Evolutionary conservation across 2,888 invertebrate genomes (phyloP).

Genomic region (Euzophera pinguis): DNA sequence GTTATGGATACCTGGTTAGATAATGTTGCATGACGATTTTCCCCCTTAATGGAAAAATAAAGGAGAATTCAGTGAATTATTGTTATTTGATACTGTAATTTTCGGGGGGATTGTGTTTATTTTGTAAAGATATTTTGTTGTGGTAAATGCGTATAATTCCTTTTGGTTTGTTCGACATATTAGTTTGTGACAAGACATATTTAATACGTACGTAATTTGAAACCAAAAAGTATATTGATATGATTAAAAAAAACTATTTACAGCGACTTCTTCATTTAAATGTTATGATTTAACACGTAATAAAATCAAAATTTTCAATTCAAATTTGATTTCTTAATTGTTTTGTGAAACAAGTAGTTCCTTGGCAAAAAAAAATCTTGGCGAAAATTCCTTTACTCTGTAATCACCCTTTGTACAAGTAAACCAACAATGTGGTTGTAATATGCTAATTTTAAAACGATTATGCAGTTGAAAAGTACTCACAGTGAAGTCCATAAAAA

Average conservation of each 20-base stretch:
- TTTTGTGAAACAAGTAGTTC: too few species aligned
- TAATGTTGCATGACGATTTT: conserved; percentile 61
- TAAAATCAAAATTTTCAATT: too few species aligned
- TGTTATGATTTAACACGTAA: too few species aligned
- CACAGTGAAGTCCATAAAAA: neutral
- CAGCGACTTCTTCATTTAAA: too few species aligned
- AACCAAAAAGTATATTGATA: too few species aligned
- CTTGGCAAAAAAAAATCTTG: too few species aligned
- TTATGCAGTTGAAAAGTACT: neutral
- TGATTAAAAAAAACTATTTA: too few species aligned
- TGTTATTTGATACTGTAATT: conserved; percentile 72
- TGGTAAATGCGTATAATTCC: neutral
- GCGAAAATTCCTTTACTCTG: too few species aligned
- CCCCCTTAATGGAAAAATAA: conserved; percentile 70
- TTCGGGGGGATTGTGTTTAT: conserved; percentile 15
- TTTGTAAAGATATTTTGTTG: neutral
- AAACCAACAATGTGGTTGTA: neutral
- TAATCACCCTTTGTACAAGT: neutral
- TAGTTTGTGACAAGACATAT: neutral
- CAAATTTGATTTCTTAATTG: too few species aligned
- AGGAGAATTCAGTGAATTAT: conserved; percentile 65
- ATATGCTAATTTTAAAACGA: conserved; percentile 2
- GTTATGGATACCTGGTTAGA: conserved; percentile 70
- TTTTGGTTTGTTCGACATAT: neutral
- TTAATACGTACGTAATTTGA: too few species aligned